Evolutionary conservation across 2,113 vertebrate species (phyloP), one percentile per base, ranked within the genome.

Genomic region (Hippocampus guttulatus): DNA sequence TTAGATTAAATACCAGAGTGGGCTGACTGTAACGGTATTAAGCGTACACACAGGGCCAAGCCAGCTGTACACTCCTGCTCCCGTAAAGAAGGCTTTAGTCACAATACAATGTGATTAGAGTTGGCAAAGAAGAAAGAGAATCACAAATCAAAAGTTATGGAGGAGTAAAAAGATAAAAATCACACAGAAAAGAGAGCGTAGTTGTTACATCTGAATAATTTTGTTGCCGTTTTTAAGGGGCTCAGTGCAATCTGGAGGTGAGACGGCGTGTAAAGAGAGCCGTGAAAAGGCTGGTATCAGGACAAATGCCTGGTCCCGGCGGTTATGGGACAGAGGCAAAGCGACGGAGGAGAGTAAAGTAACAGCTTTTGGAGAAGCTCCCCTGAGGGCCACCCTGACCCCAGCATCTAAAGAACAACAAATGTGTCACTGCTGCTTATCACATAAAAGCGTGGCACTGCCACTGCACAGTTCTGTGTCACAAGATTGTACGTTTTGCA

Each of bases 31-130:
- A 78, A 85, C 87, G 76, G 85, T 74, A 79, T 84, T 91, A 91
- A 65, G 85, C 68, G 75, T 77, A 63, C 61, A 67, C 83, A 72
- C 84, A 68, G 65, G 62, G 67, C 61, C 16, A 20, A 57, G 73
- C 83, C 85, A 88, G 85, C 87, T 89, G 85, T 77, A 90, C 81
- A 77, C 75, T 75, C 73, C 79, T 61, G 88, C 40, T 75, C 76
- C 73, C 69, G 82, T 76, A 87, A 84, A 88, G 84, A 77, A 69
- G 90, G 89, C 90, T 91, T 92, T 90, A 88, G 45, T 78, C 77
- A 78, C 74, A 89, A 91, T 85, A 87, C 83, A 81, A 75, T 82
- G 81, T 88, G 85, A 91, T 90, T 89, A 88, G 69, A 76, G n/a
- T 45, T 43, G 40, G 23, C 9, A 14, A 65, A 27, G 2, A 14